Conservation (phyloP, 37 sponge, comb jelly and placozoan species). For the Cliona cf. orientalis region DNA sequence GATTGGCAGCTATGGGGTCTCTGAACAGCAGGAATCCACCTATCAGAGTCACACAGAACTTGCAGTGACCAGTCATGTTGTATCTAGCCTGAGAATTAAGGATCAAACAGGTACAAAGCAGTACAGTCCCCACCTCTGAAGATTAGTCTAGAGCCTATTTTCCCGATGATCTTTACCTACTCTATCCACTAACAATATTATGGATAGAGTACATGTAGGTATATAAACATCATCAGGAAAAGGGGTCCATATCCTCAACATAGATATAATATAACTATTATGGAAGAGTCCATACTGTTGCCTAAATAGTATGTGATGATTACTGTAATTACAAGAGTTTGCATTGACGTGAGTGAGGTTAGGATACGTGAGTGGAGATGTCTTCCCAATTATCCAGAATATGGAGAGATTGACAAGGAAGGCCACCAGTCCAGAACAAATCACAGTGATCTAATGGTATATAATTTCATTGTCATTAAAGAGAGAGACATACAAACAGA, state of each 20-base stretch:
- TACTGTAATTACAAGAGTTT: no score
- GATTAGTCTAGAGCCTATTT: no score
- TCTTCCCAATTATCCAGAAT: conserved; percentile 83
- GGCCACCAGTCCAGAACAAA: conserved; percentile 66
- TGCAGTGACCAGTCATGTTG: conserved; percentile 84
- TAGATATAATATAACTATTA: no score
- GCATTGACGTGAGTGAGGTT: not conserved
- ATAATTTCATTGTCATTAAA: no score
- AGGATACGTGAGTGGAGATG: conserved; percentile 85
- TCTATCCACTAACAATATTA: no score
- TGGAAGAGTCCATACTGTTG: no score
- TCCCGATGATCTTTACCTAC: no score
- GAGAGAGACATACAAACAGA: conserved; percentile 2
- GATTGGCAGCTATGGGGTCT: conserved; percentile 64
- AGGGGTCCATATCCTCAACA: no score
- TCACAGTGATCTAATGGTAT: conserved; percentile 37
- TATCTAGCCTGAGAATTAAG: conserved; percentile 39
- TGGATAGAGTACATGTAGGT: no score
- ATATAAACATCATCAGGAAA: no score
- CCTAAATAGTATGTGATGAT: no score
- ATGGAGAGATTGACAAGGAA: conserved; percentile 85
- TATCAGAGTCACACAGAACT: conserved; percentile 82
- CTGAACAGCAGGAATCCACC: conserved; percentile 73
- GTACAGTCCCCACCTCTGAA: no score
- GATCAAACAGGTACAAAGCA: not conserved